Conservation (phyloP, 2,113 vertebrate genomes). For the Dendropsophus ebraccatus region DNA sequence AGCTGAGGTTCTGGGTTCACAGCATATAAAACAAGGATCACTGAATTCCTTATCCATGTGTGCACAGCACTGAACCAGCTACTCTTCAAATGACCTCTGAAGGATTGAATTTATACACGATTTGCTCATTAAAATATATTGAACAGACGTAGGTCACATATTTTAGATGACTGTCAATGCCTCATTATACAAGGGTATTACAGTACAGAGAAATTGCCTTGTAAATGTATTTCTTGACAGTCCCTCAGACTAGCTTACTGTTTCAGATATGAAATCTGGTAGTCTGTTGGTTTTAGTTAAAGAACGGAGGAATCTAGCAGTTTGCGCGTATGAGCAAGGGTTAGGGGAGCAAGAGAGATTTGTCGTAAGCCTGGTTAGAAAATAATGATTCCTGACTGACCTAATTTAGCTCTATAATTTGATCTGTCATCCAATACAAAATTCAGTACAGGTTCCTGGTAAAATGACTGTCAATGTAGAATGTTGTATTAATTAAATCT, state of each 20-base stretch:
- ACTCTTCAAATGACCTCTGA: constrained; percentile 54
- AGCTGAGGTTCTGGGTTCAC: constrained; percentile 29
- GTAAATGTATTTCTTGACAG: constrained; percentile 48
- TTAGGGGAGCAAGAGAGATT: not conserved
- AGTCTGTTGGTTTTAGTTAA: constrained; percentile 16
- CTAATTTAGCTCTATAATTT: constrained; percentile 28
- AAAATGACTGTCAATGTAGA: constrained; percentile 11
- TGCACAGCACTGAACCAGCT: constrained; percentile 30
- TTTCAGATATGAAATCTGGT: constrained; percentile 24
- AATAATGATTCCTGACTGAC: constrained; percentile 30
- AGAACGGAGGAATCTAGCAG: not conserved
- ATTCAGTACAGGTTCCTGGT: not conserved
- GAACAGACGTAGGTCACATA: constrained; percentile 52
- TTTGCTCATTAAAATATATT: constrained; percentile 58
- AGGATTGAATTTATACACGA: constrained; percentile 46
- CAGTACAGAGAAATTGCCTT: constrained; percentile 30
- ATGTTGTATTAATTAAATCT: not conserved
- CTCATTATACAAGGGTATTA: constrained; percentile 50
- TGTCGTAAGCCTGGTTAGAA: constrained; percentile 28
- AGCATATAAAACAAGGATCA: constrained; percentile 46
- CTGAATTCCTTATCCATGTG: constrained; percentile 36
- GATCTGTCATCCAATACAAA: constrained; percentile 12
- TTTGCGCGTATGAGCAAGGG: not conserved
- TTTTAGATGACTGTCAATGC: constrained; percentile 57
- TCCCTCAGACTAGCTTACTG: constrained; percentile 31